A percentile compares a stretch with the other conserved stretches of the same genome.
Conservation (phyloP, 1,140 invertebrate genomes). For the Acromyrmex heyeri region DNA sequence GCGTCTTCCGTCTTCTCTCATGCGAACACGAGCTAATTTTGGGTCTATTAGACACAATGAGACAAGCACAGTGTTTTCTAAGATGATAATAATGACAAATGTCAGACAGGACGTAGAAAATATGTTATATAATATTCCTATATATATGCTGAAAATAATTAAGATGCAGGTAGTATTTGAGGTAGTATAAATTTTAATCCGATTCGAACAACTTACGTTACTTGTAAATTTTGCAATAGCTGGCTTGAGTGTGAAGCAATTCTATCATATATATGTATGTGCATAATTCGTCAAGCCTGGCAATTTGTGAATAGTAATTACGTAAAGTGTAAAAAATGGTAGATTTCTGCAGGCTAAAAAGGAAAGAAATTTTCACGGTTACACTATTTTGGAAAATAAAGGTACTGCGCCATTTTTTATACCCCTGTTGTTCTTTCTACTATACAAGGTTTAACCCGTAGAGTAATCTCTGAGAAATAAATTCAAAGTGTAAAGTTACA, state of each 20-base stretch:
- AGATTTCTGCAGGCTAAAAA: background rate
- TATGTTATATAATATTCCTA: background rate
- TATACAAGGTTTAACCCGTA: conserved; percentile 3
- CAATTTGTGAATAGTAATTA: conserved; percentile 1
- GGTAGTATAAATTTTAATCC: conserved; percentile 20
- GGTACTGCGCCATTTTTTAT: background rate
- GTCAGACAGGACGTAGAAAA: background rate
- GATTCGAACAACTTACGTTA: conserved; percentile 12
- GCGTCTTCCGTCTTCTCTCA: conserved; percentile 22
- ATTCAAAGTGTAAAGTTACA: conserved; percentile 30
- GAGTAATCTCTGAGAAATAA: conserved; percentile 35
- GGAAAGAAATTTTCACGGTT: background rate
- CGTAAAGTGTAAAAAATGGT: background rate
- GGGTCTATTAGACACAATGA: conserved; percentile 31
- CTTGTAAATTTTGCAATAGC: background rate
- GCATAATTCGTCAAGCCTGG: background rate
- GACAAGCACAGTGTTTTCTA: conserved; percentile 7
- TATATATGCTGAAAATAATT: background rate
- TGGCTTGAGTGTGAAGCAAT: background rate
- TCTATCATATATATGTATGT: background rate
- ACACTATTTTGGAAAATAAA: background rate
- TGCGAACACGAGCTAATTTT: background rate
- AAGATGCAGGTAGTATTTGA: background rate
- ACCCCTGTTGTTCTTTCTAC: background rate
- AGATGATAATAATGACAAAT: conserved; percentile 24